phyloP scores from a whole-genome alignment of 2,113 vertebrate genomes.

The Varanus komodoensis region DNA sequence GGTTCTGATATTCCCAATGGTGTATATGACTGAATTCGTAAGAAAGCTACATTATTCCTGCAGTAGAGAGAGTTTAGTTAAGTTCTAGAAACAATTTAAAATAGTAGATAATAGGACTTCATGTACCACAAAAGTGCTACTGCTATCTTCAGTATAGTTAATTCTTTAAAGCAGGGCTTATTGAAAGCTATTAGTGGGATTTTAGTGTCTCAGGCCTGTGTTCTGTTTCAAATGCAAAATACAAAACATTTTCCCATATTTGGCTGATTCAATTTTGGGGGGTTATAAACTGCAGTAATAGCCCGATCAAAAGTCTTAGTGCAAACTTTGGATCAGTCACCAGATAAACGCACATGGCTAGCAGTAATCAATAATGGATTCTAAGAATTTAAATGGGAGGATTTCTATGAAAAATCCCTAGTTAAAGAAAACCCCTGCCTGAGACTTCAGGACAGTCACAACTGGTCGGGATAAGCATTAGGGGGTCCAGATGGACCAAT shows the following conservation, averaged over 20 bases:
- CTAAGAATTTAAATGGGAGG: not conserved
- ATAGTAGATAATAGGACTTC: constrained; percentile 21
- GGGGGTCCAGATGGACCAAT: not conserved
- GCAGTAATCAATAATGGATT: not conserved
- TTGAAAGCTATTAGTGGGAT: not conserved
- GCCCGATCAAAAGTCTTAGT: constrained; percentile 48
- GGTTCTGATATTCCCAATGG: constrained; percentile 79
- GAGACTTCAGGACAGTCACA: not conserved
- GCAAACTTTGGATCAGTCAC: not conserved
- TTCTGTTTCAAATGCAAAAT: constrained; percentile 43
- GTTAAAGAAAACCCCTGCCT: not conserved
- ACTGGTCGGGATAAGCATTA: not conserved
- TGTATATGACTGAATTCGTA: constrained; percentile 77
- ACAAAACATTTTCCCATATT: constrained; percentile 47
- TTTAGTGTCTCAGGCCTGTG: constrained; percentile 28
- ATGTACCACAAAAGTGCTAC: constrained; percentile 29
- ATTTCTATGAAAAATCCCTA: not conserved
- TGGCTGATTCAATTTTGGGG: constrained; percentile 45
- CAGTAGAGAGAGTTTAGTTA: constrained; percentile 69
- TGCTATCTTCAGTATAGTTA: not conserved
- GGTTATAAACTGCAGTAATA: constrained; percentile 46
- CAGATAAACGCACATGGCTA: not conserved
- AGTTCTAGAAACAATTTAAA: constrained; percentile 45
- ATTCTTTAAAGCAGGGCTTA: constrained; percentile 26
- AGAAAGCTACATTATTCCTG: constrained; percentile 85